These are phyloP conservation scores for Acrobasis repandana DNA, from an alignment of 2,888 invertebrate genomes.

Conservation along the genomic window DNA sequence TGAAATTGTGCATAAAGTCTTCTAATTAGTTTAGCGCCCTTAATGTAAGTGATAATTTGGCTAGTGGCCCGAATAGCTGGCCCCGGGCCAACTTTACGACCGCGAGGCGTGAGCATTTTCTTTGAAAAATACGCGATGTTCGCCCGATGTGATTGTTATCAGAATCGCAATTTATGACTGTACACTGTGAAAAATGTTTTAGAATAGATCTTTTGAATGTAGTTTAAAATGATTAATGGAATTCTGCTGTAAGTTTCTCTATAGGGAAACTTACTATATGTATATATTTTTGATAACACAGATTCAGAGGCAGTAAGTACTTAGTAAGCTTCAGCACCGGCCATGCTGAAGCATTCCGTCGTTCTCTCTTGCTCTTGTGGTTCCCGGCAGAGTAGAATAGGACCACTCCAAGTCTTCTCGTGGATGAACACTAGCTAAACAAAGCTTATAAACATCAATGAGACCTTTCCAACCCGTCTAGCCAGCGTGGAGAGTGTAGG, in stretches of 20 bases:
- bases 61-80: slow-evolving; percentile 13
- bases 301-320: too few relatives aligned
- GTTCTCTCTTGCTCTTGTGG: too few relatives aligned
- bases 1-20: slow-evolving; percentile 3
- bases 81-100: slow-evolving; percentile 10
- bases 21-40: slow-evolving; percentile 21
- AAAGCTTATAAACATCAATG: too few relatives aligned
- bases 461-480: too few relatives aligned
- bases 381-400: too few relatives aligned
- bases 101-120: slow-evolving; percentile 4
- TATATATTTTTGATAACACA: too few relatives aligned
- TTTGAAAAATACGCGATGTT: slow-evolving; percentile 12
- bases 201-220: not conserved
- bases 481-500: too few relatives aligned
- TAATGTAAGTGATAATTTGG: slow-evolving; percentile 20
- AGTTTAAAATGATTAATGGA: not conserved
- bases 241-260: not conserved
- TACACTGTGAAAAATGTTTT: slow-evolving; percentile 5
- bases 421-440: too few relatives aligned
- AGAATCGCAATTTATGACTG: slow-evolving; percentile 6
- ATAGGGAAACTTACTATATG: too few relatives aligned
- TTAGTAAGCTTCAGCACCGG: too few relatives aligned
- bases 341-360: too few relatives aligned
- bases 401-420: too few relatives aligned
- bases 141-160: slow-evolving; percentile 14